Evolutionary conservation across 2,888 invertebrate species (phyloP), one percentile per base, ranked within the genome.

Genomic region (Caenorhabditis sp.): DNA sequence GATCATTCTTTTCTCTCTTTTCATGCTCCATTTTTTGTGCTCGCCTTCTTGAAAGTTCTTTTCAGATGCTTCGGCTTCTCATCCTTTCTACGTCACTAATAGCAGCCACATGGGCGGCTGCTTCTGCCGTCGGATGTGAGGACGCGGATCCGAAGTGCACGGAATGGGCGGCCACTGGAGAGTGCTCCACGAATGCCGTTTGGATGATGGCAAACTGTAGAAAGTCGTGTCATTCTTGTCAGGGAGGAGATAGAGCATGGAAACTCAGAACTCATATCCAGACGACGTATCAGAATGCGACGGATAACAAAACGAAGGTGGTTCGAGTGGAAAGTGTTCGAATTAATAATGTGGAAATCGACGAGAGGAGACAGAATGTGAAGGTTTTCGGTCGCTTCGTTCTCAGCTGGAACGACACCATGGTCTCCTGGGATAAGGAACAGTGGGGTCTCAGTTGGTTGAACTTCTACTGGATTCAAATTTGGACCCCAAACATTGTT

Each of bases 121-220:
- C 51, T 3, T 22, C 63, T 8, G 49, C 68, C 16, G 75, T 16
- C 4, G 87, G 86, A 35, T 92, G 92, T 72, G 88, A 90, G 41
- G 92, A 92, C 80, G 88, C 90, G 4, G 92, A 92, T 74, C 80
- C 89, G 28, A 92, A 92, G 75, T 92, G 92, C 64, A 68, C 90
- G 6, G 87, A 90, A 56, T 92, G 92, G 92, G 92, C 92, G 1
- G 82, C 87, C 19, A 89, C 90, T 58, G 92, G 92, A 51, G 92
- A 92, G 80, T 92, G 92, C 79, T 81, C 89, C 10, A 82, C 89
- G n/a, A 92, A 92, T 77, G 91, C 92, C 1, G 91, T 91, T 22
- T 92, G 92, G 92, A 92, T 92, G 92, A 92, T 92, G 92, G 88
- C 90, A 54, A 92, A 92, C 85, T 92, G 92, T 82, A 84, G 92